Evolutionary conservation across 2,113 vertebrate genomes (phyloP), one percentile per base, ranked within the genome.

Genomic region (Tichodroma muraria): DNA sequence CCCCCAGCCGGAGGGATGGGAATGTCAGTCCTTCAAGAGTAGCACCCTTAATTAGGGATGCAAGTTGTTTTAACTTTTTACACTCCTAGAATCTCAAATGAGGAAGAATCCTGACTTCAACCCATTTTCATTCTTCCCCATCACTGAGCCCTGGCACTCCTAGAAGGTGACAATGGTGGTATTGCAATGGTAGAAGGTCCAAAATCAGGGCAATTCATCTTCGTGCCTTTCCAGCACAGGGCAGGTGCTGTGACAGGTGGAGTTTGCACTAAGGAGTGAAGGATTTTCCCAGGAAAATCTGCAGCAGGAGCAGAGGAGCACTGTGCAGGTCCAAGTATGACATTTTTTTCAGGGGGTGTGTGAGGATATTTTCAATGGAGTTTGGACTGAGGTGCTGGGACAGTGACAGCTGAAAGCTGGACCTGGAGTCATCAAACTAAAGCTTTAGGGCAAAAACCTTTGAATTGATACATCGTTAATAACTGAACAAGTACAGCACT

Each of bases 151-250:
- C 45, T 38, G 54, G 54, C 28, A 13, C 45, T 28, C 37, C 45
- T 73, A 17, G 0, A 2, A n/a, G 20, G 61, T 28, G 61, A 8
- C 57, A 25, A 0, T 2, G 3, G 24, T 47, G 45, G 57, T 35
- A 65, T 27, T 6, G 44, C 28, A 4, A 1, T 1, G 11, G 23
- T 30, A 6, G 2, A 10, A 3, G 6, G 1, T 8, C 87, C 60
- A 77, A 38, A 78, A 27, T 19, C 6, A 4, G 40, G 40, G 10
- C 9, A 5, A 19, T 70, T n/a, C 3, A 16, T 47, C 71, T 49
- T 20, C 0, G 4, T 2, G 6, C 17, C 5, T 1, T 11, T 21
- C 50, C 35, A 37, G 78, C 37, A 6, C 6, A 3, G 4, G 24
- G 13, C 35, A 45, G 64, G 45, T 35, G 42, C 31, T 57, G 56